Conservation (phyloP, 2,888 invertebrate genomes). For the Apamea epomidion region DNA sequence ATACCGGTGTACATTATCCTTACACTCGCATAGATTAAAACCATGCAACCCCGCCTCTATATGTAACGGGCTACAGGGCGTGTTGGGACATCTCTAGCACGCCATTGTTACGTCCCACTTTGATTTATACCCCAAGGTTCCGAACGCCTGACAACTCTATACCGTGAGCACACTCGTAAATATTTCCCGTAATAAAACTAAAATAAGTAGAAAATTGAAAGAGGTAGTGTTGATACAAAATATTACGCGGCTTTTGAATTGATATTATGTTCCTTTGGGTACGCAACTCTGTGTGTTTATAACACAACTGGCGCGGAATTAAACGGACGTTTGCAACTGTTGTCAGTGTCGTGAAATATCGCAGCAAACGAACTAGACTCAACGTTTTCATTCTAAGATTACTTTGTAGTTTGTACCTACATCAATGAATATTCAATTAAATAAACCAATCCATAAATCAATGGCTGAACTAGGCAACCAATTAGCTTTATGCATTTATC, state of each 20-base stretch:
- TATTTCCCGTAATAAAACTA: constrained; percentile 62
- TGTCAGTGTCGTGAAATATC: constrained; percentile 34
- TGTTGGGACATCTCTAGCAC: constrained; percentile 64
- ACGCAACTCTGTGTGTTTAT: constrained; percentile 40
- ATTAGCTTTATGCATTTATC: constrained; percentile 53
- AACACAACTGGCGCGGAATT: constrained; percentile 27
- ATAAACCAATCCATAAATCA: constrained; percentile 50
- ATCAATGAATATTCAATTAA: constrained; percentile 54
- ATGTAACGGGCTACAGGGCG: constrained; percentile 62
- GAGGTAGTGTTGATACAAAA: constrained; percentile 50
- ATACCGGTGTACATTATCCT: constrained; percentile 60
- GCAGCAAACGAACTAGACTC: constrained; percentile 18
- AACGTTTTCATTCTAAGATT: constrained; percentile 35
- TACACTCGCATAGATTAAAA: constrained; percentile 66
- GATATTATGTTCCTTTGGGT: constrained; percentile 54
- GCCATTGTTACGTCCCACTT: constrained; percentile 72
- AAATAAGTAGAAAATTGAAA: constrained; percentile 61
- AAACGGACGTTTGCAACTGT: constrained; percentile 18
- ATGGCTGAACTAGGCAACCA: constrained; percentile 37
- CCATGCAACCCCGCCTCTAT: constrained; percentile 52
- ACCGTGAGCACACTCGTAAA: constrained; percentile 57
- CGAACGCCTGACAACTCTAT: constrained; percentile 63
- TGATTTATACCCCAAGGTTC: constrained; percentile 68
- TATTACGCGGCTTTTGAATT: constrained; percentile 61
- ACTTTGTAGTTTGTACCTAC: constrained; percentile 49